Conservation (phyloP, 2,888 invertebrate species). For the Osedax fenrisi region DNA sequence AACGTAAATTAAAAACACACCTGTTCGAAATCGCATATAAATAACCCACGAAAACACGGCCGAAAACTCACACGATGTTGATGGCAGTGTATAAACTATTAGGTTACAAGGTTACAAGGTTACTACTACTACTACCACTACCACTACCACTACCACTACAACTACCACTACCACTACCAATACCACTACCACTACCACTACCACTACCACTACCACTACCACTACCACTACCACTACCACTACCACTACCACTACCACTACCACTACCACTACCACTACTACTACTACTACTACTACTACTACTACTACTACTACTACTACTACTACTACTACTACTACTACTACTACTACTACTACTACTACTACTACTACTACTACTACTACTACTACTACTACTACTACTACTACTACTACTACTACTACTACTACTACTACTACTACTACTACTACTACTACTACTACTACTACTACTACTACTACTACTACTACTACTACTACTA, state of each 20-base stretch:
- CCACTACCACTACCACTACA: background rate
- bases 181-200: background rate
- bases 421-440: background rate
- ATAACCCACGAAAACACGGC: too few relatives aligned
- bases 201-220: background rate
- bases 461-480: slow-evolving; percentile 9
- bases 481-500: background rate
- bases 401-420: slow-evolving; percentile 3
- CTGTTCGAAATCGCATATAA: too few relatives aligned
- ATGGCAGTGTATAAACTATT: too few relatives aligned
- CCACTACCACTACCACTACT: background rate
- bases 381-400: background rate
- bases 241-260: slow-evolving; percentile 2
- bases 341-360: background rate
- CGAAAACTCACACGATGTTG: too few relatives aligned
- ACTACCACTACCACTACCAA: too few relatives aligned
- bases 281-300: background rate
- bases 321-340: slow-evolving; percentile 5
- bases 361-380: background rate
- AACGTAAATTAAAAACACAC: too few relatives aligned
- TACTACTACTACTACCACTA: too few relatives aligned
- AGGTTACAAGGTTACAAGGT: too few relatives aligned
- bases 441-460: slow-evolving; percentile 4
- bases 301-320: slow-evolving; percentile 1
- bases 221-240: background rate